Conservation (phyloP, 2,888 invertebrate species). For the Drosophila sordidula region DNA sequence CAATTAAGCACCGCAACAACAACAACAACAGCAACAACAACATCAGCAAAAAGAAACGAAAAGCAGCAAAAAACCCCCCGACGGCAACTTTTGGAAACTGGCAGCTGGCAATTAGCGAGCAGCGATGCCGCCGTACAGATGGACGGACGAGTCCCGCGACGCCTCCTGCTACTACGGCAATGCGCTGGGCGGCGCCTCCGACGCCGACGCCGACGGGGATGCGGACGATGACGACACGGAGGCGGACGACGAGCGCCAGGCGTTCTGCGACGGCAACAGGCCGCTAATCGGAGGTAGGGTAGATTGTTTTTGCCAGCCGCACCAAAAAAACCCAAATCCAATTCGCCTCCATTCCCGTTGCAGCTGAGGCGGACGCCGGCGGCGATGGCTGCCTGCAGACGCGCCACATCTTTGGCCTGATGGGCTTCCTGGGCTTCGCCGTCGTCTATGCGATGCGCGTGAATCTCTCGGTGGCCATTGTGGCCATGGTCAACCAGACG, state of each 20-base stretch:
- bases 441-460: conserved; percentile 96
- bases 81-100: neutral
- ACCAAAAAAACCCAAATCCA: too few species aligned
- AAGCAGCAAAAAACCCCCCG: neutral
- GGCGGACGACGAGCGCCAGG: conserved; percentile 66
- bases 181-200: conserved; percentile 41
- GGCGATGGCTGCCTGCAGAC: conserved; percentile 86
- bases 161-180: conserved; percentile 67
- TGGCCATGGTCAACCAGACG: conserved; percentile 95
- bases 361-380: conserved; percentile 42
- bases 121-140: conserved; percentile 64
- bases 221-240: conserved; percentile 69
- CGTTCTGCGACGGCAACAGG: conserved; percentile 60
- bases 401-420: conserved; percentile 91
- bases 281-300: conserved; percentile 60
- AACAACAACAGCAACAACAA: too few species aligned
- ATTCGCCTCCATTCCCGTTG: neutral
- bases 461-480: conserved; percentile 96
- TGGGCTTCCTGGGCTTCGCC: conserved; percentile 95
- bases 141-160: conserved; percentile 72
- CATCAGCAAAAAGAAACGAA: too few species aligned
- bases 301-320: neutral
- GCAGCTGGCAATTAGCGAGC: neutral
- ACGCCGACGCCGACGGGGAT: conserved; percentile 47
- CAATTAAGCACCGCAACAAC: too few species aligned